Base-by-base conservation (phyloP, 2,888 invertebrate species). In the Pomacea canaliculata region DNA sequence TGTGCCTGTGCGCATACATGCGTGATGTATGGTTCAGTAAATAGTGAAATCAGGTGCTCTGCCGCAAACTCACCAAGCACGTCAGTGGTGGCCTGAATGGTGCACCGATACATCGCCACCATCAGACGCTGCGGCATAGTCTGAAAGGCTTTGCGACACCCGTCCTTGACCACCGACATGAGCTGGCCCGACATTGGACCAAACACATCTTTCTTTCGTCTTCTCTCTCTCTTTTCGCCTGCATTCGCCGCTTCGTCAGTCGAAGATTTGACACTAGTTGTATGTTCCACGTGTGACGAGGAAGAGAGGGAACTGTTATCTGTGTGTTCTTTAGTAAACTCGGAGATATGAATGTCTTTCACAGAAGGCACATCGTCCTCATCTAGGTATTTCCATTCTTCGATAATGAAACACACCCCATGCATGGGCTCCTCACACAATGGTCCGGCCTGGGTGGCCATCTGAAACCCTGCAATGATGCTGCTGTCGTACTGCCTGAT, bases 351-450 rank as follows among this genome's bases (percentile, higher is more conserved):
- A 16, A 12, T 19, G 63, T 63, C 63, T 19, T 63, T 27, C 19
- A 19, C n/a, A 63, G 10, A 19, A 23, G 63, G 10, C 19, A 16
- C 63, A n/a, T 63, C 19, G 10, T 63, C 27, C 10, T 23, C 60
- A 62, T 77, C 66, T 7, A 49, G 49, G 76, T 81, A 76, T 68
- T 92, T 92, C 95, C 97, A 98, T 83, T 96, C 95, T 85, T 96
- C 95, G 2, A 99, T 93, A 74, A 96, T 92, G 91, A 98, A 97
- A 78, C 88, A 88, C 1, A 98, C 97, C 1, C 98, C 98, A 92
- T 95, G 95, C 94, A 99, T 94, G 3, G 98, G 97, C 89, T 99
- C 99, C 86, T 98, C 97, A 91, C 99, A 99, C 68, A 99, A 91
- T 0, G 99, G 99, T 0, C 99, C 99, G 66, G 96, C 94, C 74